Evolutionary conservation across 1,140 invertebrate species (phyloP).

Genomic region (Rhyzopertha dominica): DNA sequence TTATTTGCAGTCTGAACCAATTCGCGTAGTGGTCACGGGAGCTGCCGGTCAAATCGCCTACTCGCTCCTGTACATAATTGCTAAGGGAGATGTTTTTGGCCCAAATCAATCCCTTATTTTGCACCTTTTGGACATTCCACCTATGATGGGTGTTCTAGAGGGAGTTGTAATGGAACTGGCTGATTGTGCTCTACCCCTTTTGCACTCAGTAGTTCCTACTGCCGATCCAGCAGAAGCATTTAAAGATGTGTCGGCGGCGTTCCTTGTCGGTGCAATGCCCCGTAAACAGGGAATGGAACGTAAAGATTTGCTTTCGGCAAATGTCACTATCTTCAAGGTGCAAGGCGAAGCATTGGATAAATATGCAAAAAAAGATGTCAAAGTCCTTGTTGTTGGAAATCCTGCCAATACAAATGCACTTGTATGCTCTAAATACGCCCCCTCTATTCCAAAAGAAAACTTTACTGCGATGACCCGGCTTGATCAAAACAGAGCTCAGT

Average conservation of each 20-base stretch:
- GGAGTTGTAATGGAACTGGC: constrained; percentile 97
- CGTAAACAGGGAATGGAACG: constrained; percentile 98
- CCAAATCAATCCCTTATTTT: constrained; percentile 81
- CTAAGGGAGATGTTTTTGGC: constrained; percentile 96
- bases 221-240: constrained; percentile 85
- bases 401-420: constrained; percentile 99
- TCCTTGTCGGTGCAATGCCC: constrained; percentile 98
- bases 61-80: constrained; percentile 89
- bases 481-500: constrained; percentile 94
- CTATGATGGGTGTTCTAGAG: constrained; percentile 90
- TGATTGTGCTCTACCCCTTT: constrained; percentile 92
- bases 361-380: constrained; percentile 90
- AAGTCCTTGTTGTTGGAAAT: constrained; percentile 97
- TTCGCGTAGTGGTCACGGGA: constrained; percentile 94
- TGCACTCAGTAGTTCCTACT: constrained; percentile 80
- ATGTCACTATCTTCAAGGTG: constrained; percentile 98
- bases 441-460: constrained; percentile 93
- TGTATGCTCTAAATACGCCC: constrained; percentile 95
- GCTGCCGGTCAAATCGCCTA: constrained; percentile 99
- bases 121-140: constrained; percentile 90
- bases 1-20: constrained; percentile 64
- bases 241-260: constrained; percentile 95
- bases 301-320: constrained; percentile 91
- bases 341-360: constrained; percentile 91
- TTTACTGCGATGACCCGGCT: constrained; percentile 98